Base-by-base conservation (phyloP, 2,888 invertebrate species). In the Drosophila putrida region DNA sequence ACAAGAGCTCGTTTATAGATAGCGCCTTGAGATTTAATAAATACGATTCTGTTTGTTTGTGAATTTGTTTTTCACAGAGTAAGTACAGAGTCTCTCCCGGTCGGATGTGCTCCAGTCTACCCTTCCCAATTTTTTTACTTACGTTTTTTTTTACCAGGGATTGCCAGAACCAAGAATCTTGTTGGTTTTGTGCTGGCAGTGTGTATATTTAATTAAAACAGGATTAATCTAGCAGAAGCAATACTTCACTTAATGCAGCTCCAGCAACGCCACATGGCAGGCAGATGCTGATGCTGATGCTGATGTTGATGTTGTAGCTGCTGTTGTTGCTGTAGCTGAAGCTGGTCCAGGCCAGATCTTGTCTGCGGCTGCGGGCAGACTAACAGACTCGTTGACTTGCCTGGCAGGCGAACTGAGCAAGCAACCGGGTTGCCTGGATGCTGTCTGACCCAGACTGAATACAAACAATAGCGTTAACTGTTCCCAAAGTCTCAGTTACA, bases 181-280 rank as follows among this genome's bases (percentile, higher is more conserved):
- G 84, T 89, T 85, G 89, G 89, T 89, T 89, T 87, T 90, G 72
- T 82, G 87, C 90, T 88, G 84, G 72, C 85, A 85, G 90, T 89
- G 90, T 87, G 85, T 90, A 86, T 86, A 86, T 86, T 86, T 86
- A 86, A 86, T 86, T 86, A 86, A 86, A 86, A 90, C 85, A 81
- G 90, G 89, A 86, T 86, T 86, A 86, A 86, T 86, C 85, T 86
- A 86, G 90, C 85, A 86, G 90, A 86, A 86, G 90, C 85, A 86
- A 90, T 86, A 89, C 85, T 86, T 86, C 90, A 86, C 85, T 86
- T 90, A 86, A 86, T 86, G 90, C 85, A 83, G 81, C 78, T 61
- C 49, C 71, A 66, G 65, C 67, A 66, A 43, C 53, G 63, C 62
- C 77, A 64, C 59, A 79, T 51, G 50, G 59, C 66, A 46, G 58